Base-by-base conservation (phyloP, 1,140 invertebrate genomes). In the Epicauta chinensis region DNA sequence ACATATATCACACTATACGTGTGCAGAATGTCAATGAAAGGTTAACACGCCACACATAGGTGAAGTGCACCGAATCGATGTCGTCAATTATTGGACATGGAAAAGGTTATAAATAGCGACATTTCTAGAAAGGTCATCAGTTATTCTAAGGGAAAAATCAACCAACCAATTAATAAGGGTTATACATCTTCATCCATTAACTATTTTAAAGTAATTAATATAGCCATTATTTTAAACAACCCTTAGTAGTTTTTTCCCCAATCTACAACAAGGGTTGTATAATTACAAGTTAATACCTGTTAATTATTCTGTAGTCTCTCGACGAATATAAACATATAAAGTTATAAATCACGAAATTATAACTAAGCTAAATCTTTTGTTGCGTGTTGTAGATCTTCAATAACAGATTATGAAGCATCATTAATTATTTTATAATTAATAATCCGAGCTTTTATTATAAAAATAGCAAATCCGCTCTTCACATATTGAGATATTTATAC, bases 231-330 rank as follows among this genome's bases (percentile, higher is more conserved):
- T 52, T 23, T 42, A 38, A 39, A 47, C 51, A 36, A 53, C 51
- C 51, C 51, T 54, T 16, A 32, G 30, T 38, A 23, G n/a, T 34
- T 42, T 54, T 54, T 52, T 54, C 41, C 37, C 43, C 32, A 45
- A 30, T 23, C 23, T 7, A 23, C 42, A 53, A 32, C 34, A 46
- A 37, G 52, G 52, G 38, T 47, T 30, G 17, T 37, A 38, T 54
- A 54, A 54, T 54, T 41, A 53, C 50, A 35, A 37, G 43, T 53
- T 53, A 53, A 53, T 53, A 53, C 52, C 41, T 54, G 52, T 55
- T 55, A 55, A 55, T 55, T 55, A 49, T 39, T 49, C 36, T 37
- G 29, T 29, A 49, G 53, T 49, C 53, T 55, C 53, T 54, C 40
- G 53, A 42, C 47, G 34, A 44, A 40, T 49, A 55, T 55, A 50